Conservation (phyloP, 2,797 vertebrate genomes). For the Rhabdophis nuchalis region DNA sequence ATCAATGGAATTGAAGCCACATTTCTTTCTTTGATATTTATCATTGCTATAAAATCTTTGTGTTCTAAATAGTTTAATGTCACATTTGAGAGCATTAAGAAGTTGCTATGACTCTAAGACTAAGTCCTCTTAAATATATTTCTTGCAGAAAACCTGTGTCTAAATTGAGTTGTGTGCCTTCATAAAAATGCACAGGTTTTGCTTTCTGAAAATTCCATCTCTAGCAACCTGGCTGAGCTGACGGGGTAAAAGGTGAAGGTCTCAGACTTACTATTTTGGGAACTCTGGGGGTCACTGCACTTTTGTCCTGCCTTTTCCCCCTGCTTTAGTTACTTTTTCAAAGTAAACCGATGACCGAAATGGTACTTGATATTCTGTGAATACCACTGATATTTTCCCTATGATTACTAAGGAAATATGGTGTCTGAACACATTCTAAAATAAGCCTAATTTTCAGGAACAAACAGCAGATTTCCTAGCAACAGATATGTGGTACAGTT, state of each 20-base stretch:
- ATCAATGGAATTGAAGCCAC: neutral
- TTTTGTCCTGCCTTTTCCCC: neutral
- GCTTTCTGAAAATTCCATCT: neutral
- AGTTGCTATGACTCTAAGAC: neutral
- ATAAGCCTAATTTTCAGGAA: neutral
- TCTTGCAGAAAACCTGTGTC: neutral
- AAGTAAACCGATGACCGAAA: neutral
- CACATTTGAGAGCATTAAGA: neutral
- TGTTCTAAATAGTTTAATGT: neutral
- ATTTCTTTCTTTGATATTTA: neutral
- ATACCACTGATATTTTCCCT: neutral
- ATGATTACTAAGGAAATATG: neutral
- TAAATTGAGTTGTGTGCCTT: neutral
- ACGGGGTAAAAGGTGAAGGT: neutral
- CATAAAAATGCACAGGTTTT: neutral
- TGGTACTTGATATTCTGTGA: neutral
- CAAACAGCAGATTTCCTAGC: slow-evolving; percentile 4
- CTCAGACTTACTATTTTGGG: neutral
- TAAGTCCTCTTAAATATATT: neutral
- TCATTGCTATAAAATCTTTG: neutral
- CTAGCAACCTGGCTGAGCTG: neutral
- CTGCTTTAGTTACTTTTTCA: neutral
- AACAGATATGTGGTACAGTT: neutral
- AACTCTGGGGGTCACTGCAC: neutral
- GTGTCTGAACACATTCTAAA: neutral